phyloP scores from a whole-genome alignment of 2,888 invertebrate genomes.

The Drosophila mettleri region DNA sequence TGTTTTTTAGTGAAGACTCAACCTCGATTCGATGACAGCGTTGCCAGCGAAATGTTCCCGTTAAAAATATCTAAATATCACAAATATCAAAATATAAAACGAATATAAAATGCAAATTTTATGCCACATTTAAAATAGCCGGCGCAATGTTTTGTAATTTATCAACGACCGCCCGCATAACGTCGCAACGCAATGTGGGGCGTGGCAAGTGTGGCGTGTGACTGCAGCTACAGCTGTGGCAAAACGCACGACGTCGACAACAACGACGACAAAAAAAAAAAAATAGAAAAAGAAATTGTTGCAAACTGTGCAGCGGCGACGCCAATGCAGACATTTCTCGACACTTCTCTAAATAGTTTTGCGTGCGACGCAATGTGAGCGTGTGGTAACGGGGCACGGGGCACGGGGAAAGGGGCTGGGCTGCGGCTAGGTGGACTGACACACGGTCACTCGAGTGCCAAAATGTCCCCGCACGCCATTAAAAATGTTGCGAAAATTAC shows the following conservation, averaged over 20 bases:
- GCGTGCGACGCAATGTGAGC: slow-evolving; percentile 64
- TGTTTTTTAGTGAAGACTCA: slow-evolving; percentile 53
- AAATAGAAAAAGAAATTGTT: slow-evolving; percentile 35
- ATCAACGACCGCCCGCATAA: slow-evolving; percentile 77
- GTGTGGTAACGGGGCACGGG: slow-evolving; percentile 9
- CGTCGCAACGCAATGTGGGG: slow-evolving; percentile 34
- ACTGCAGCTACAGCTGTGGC: slow-evolving; percentile 59
- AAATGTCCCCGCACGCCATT: slow-evolving; percentile 79
- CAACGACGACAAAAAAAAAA: slow-evolving; percentile 3
- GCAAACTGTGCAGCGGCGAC: slow-evolving; percentile 49
- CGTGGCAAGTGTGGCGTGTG: slow-evolving; percentile 74
- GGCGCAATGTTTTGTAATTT: slow-evolving; percentile 77
- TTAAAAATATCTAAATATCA: slow-evolving; percentile 37
- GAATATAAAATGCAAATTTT: slow-evolving; percentile 75
- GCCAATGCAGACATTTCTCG: slow-evolving; percentile 80
- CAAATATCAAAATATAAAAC: slow-evolving; percentile 56
- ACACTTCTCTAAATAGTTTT: slow-evolving; percentile 80
- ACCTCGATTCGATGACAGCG: slow-evolving; percentile 60
- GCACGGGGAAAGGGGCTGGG: not conserved
- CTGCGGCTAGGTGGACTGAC: slow-evolving; percentile 34
- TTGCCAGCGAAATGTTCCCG: slow-evolving; percentile 20
- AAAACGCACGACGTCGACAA: slow-evolving; percentile 40
- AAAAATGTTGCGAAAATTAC: slow-evolving; percentile 78
- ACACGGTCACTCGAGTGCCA: slow-evolving; percentile 77
- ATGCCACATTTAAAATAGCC: slow-evolving; percentile 78